Base-by-base conservation (phyloP, 2,113 vertebrate species). In the Taurulus bubalis region DNA sequence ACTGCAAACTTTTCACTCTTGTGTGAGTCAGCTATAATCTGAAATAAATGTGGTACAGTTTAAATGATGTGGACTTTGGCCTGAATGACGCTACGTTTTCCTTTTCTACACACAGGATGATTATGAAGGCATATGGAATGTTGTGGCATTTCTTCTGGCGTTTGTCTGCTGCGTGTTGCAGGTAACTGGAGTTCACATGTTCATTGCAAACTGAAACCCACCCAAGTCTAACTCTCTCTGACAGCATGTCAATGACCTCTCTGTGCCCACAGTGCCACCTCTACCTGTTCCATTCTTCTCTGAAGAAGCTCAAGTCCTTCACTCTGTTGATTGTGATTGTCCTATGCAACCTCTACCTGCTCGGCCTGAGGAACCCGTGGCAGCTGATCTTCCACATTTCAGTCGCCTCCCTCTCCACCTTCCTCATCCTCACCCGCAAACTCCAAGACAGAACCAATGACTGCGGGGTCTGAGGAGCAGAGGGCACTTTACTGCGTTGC, bases 361-460 rank as follows among this genome's bases (percentile, higher is more conserved):
- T 96, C 0, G 98, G 97, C 75, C 86, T 95, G 80, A 89, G 98
- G 92, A 99, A 97, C 85, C 26, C 89, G 65, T 98, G 97, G 97
- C 98, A 98, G 82, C 95, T 99, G 66, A 76, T 95, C 28, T 99
- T 99, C 92, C 98, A 99, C 89, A 32, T 97, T 9, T 95, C 92
- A 0, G 97, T 98, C 71, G 97, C 97, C 1, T 92, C 90, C 51
- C 87, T 99, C 34, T 96, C 97, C 30, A 97, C 96, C 0, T 42
- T 95, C 1, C 96, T 98, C 93, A 98, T 94, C 65, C 87, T 97
- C 80, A 92, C 90, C 0, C 94, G 98, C 76, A 97, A 96, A 85
- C 92, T 96, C 1, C 87, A 94, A 80, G 97, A 98, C 89, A 96
- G 95, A 85, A 92, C 83, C 60, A 85, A 82, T 0, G 97, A 97